Evolutionary conservation across 2,888 invertebrate species (phyloP).

Genomic region (Gerris lacustris): DNA sequence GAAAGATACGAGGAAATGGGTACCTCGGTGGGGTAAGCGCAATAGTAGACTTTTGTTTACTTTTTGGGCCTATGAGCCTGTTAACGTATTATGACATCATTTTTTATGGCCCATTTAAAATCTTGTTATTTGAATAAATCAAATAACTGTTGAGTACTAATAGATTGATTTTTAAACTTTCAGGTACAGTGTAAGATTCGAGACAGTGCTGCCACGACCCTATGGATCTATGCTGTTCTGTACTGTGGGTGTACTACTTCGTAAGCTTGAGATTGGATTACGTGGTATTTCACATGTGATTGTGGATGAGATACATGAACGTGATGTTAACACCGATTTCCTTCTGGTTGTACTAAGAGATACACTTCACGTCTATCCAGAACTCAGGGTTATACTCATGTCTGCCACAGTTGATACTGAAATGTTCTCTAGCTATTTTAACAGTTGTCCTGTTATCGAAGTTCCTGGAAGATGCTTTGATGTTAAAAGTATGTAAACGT

Average conservation of each 20-base stretch:
- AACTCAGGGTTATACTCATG: slow-evolving; percentile 87
- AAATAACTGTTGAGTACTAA: too few relatives aligned
- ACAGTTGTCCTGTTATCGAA: slow-evolving; percentile 78
- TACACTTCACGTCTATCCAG: slow-evolving; percentile 84
- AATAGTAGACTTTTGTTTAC: not conserved
- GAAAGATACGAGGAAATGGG: slow-evolving; percentile 72
- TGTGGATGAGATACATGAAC: slow-evolving; percentile 90
- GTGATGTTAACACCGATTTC: slow-evolving; percentile 91
- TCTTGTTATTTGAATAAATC: too few relatives aligned
- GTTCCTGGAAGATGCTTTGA: slow-evolving; percentile 75
- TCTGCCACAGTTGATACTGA: slow-evolving; percentile 94
- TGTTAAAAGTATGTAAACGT: slow-evolving; percentile 46
- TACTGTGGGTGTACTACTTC: slow-evolving; percentile 79
- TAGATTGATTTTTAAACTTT: not conserved
- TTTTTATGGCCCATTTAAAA: too few relatives aligned
- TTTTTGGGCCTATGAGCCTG: too few relatives aligned
- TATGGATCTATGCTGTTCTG: slow-evolving; percentile 91
- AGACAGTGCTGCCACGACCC: slow-evolving; percentile 77
- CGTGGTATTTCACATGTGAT: slow-evolving; percentile 93
- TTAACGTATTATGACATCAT: too few relatives aligned
- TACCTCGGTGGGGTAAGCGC: slow-evolving; percentile 35
- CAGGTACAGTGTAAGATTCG: slow-evolving; percentile 76
- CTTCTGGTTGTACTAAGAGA: slow-evolving; percentile 85
- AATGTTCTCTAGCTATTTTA: slow-evolving; percentile 83
- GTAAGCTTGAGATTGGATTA: slow-evolving; percentile 83